Evolutionary conservation across 2,888 invertebrate species (phyloP), one percentile per base, ranked within the genome.

Genomic region (Drosophila koepferae): DNA sequence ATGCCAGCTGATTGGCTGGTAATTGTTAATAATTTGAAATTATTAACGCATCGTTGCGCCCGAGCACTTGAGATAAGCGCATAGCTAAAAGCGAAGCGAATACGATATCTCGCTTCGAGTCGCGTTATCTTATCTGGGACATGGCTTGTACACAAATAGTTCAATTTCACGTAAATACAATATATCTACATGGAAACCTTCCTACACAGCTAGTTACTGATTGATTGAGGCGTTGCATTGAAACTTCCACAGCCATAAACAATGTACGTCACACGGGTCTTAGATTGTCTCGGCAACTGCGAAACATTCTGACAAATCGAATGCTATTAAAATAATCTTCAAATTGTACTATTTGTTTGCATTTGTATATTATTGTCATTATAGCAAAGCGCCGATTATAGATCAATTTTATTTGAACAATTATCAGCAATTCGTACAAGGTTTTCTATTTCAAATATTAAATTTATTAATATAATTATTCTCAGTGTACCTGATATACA

Each of bases 11-110:
- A 86, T 86, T 88, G 89, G 59, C 51, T 51, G 56, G 65, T 86
- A 86, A 86, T 86, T 90, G 81, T 86, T 86, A 74, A 81, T 86
- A 86, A 90, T 86, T 85, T 82, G 49, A 71, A 88, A 80, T 82
- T 77, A 87, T 82, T 82, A 89, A 75, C 72, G 71, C 70, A 40
- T 54, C 54, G 64, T 58, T 34, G 46, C 44, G n/a, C 55, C 49
- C 54, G 16, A 9, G 59, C 73, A 81, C 73, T 75, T 53, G 10
- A 89, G 88, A 89, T 78, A 87, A 67, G 65, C 46, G 36, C 51
- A 43, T 10, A 23, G 48, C 48, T 49, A 64, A 70, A 67, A 67
- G 67, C 67, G 59, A 70, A 73, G 59, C 67, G 60, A 53, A 40
- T n/a, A 10, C 43, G 38, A 44, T 80, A 80, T 61, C 64, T 63